A percentile compares a stretch with the other conserved stretches of the same genome.
Conservation (phyloP, 2,797 vertebrate genomes). For the Allobates femoralis region DNA sequence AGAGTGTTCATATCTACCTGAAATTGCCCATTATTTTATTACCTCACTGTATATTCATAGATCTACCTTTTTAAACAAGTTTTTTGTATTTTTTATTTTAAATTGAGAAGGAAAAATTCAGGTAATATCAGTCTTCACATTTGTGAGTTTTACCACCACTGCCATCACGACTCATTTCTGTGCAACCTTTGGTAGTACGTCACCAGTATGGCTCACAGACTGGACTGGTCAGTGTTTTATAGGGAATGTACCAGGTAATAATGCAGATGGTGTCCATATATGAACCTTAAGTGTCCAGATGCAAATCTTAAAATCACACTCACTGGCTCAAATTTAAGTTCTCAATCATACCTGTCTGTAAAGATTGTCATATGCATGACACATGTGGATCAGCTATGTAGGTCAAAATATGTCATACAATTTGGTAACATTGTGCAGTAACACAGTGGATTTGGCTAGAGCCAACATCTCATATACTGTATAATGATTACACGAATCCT, state of each 20-base stretch:
- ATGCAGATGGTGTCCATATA: not conserved
- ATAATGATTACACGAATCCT: too few relatives aligned
- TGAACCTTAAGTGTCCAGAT: not conserved
- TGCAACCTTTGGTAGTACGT: not conserved
- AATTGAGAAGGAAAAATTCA: too few relatives aligned
- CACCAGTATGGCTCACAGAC: not conserved
- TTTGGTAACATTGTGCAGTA: not conserved
- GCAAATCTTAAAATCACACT: not conserved
- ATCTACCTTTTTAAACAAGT: too few relatives aligned
- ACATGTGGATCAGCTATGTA: not conserved
- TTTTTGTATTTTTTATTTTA: too few relatives aligned
- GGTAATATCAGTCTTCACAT: too few relatives aligned
- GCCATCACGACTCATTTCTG: too few relatives aligned
- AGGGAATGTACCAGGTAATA: not conserved
- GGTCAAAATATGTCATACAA: not conserved
- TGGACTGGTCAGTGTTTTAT: not conserved
- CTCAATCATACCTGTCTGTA: not conserved
- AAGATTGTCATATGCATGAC: not conserved
- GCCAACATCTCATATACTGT: not conserved
- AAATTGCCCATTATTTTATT: not conserved
- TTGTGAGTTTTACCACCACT: too few relatives aligned
- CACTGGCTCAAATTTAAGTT: too few relatives aligned
- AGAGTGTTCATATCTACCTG: not conserved
- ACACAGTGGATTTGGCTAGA: not conserved
- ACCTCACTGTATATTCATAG: too few relatives aligned